Conservation (phyloP, 2,113 vertebrate species). For the Xiphias gladius region DNA sequence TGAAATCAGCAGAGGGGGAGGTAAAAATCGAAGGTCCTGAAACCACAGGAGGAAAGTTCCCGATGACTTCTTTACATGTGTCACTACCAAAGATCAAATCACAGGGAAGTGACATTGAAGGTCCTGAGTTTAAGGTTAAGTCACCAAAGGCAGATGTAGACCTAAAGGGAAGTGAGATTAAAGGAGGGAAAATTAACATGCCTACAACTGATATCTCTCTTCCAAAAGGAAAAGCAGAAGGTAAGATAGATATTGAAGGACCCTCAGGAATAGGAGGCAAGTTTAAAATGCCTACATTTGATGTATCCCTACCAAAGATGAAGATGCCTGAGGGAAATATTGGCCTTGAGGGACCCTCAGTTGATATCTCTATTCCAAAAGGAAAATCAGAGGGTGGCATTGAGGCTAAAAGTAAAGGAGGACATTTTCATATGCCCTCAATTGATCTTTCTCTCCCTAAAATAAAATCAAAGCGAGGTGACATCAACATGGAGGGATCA, state of each 20-base stretch:
- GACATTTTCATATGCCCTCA: conserved; percentile 74
- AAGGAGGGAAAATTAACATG: conserved; percentile 35
- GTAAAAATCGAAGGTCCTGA: conserved; percentile 45
- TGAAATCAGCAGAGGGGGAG: conserved; percentile 46
- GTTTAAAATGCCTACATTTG: conserved; percentile 54
- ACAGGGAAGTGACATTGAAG: conserved; percentile 27
- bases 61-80: conserved; percentile 68
- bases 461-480: conserved; percentile 49
- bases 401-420: conserved; percentile 8
- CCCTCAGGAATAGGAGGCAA: conserved; percentile 29
- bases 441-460: conserved; percentile 77
- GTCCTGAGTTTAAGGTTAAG: conserved; percentile 57
- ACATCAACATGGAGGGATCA: conserved; percentile 55
- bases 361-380: conserved; percentile 74
- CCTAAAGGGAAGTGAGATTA: conserved; percentile 40
- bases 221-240: background rate
- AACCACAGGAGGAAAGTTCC: conserved; percentile 61
- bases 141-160: conserved; percentile 37
- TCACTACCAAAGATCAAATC: conserved; percentile 68
- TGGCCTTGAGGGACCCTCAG: background rate
- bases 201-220: conserved; percentile 20
- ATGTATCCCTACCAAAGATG: conserved; percentile 77
- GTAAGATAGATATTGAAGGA: background rate
- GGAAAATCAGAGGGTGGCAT: conserved; percentile 55
- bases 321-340: conserved; percentile 32